phyloP scores from a whole-genome alignment of 2,797 vertebrate genomes.

The Sternotherus odoratus region DNA sequence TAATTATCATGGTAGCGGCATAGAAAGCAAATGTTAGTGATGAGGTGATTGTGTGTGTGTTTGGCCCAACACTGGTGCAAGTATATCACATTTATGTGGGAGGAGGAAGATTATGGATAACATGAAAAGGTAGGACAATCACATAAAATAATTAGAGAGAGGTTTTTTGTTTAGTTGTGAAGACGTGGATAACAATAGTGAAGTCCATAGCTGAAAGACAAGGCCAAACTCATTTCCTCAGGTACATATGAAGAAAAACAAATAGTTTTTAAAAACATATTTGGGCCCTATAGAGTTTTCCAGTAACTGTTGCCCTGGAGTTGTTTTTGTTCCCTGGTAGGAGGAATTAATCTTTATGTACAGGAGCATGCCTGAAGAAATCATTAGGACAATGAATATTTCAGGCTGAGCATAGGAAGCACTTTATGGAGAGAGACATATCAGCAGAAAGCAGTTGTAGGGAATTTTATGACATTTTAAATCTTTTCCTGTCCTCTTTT shows the following conservation, averaged over 20 bases:
- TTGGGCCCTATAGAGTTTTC: slow-evolving; percentile 30
- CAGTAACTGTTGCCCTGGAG: slow-evolving; percentile 43
- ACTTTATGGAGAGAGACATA: slow-evolving; percentile 64
- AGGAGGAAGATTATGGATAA: not conserved
- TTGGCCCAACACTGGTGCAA: not conserved
- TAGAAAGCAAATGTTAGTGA: not conserved
- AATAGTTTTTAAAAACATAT: slow-evolving; percentile 25
- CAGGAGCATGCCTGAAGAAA: slow-evolving; percentile 72
- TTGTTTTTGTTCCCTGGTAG: slow-evolving; percentile 41
- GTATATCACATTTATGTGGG: not conserved
- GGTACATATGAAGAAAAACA: slow-evolving; percentile 7
- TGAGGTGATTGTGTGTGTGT: not conserved
- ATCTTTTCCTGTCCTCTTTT: slow-evolving; percentile 64
- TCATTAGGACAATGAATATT: slow-evolving; percentile 76
- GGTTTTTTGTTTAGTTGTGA: slow-evolving; percentile 21
- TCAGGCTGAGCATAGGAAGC: slow-evolving; percentile 64
- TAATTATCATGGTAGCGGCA: slow-evolving; percentile 21
- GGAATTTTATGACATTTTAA: slow-evolving; percentile 72
- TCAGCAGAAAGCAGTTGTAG: slow-evolving; percentile 70
- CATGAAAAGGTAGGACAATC: not conserved
- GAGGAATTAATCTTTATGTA: slow-evolving; percentile 73
- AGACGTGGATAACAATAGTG: not conserved
- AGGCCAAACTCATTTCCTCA: slow-evolving; percentile 25
- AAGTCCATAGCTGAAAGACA: not conserved
- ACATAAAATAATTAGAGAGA: not conserved